These are phyloP conservation scores for Chrysopilus asiliformis DNA, from an alignment of 2,888 invertebrate species.

Conservation along the genomic window DNA sequence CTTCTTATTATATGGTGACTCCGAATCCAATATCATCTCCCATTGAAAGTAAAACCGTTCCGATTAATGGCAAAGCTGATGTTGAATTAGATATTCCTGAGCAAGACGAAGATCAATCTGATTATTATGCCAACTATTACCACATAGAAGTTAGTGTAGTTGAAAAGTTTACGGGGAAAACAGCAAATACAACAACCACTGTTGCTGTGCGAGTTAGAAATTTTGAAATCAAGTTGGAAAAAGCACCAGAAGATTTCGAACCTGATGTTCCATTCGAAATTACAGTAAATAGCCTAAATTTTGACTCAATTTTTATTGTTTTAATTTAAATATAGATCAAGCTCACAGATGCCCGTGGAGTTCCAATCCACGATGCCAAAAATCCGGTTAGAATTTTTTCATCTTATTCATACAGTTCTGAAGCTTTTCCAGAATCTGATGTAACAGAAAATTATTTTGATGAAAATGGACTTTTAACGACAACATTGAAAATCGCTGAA, in stretches of 20 bases:
- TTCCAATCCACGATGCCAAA: no score
- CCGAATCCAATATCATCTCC: slow-evolving; percentile 38
- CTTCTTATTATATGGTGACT: slow-evolving; percentile 32
- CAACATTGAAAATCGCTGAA: slow-evolving; percentile 47
- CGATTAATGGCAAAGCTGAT: slow-evolving; percentile 48
- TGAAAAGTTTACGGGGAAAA: slow-evolving; percentile 69
- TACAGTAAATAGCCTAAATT: no score
- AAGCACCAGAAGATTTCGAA: slow-evolving; percentile 77
- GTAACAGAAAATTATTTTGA: slow-evolving; percentile 36
- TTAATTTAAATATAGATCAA: no score
- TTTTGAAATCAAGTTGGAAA: slow-evolving; percentile 61
- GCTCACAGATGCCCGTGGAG: no score
- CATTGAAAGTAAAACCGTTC: slow-evolving; percentile 59
- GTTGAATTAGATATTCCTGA: slow-evolving; percentile 68
- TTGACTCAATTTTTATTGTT: no score
- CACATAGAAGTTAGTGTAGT: slow-evolving; percentile 79
- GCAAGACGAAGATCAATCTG: no score
- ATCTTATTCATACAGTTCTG: no score
- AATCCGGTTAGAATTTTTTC: no score
- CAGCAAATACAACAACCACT: slow-evolving; percentile 63
- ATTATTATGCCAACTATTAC: slow-evolving; percentile 51
- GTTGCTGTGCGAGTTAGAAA: slow-evolving; percentile 64
- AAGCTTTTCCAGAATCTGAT: no score
- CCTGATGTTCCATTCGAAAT: slow-evolving; percentile 75
- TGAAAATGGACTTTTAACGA: slow-evolving; percentile 47